Conservation (phyloP, 2,113 vertebrate species). For the Alouatta palliata region DNA sequence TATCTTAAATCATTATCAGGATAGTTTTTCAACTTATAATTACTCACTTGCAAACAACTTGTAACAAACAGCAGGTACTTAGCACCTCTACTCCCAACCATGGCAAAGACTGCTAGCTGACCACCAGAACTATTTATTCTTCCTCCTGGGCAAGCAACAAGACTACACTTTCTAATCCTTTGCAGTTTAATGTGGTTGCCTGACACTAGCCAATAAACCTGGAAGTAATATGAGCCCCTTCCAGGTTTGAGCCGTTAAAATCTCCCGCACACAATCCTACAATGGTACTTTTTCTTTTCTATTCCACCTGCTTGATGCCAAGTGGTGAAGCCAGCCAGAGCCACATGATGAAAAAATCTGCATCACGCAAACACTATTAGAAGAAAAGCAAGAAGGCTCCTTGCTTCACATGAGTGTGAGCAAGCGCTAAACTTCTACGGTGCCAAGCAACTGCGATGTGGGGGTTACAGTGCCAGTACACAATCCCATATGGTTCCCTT, state of each 20-base stretch:
- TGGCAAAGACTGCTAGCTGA: not conserved
- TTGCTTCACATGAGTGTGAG: not conserved
- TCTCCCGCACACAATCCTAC: not conserved
- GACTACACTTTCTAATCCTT: not conserved
- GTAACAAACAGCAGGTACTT: not conserved
- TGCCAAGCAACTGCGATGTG: not conserved
- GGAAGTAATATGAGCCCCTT: not conserved
- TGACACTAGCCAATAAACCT: not conserved
- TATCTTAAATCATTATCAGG: not conserved
- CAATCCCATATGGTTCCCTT: not conserved
- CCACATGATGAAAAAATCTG: not conserved
- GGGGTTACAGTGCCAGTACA: not conserved
- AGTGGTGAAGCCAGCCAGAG: not conserved
- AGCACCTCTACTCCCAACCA: not conserved
- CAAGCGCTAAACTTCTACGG: not conserved
- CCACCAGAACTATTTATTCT: not conserved
- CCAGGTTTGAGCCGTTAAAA: not conserved
- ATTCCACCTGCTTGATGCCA: not conserved
- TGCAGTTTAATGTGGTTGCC: not conserved
- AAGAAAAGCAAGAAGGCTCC: not conserved
- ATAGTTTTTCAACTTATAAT: not conserved
- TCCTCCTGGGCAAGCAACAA: not conserved
- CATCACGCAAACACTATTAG: not conserved
- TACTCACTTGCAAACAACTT: not conserved
- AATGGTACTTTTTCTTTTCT: not conserved